Conservation (phyloP, 2,113 vertebrate species). For the Cyanistes caeruleus region DNA sequence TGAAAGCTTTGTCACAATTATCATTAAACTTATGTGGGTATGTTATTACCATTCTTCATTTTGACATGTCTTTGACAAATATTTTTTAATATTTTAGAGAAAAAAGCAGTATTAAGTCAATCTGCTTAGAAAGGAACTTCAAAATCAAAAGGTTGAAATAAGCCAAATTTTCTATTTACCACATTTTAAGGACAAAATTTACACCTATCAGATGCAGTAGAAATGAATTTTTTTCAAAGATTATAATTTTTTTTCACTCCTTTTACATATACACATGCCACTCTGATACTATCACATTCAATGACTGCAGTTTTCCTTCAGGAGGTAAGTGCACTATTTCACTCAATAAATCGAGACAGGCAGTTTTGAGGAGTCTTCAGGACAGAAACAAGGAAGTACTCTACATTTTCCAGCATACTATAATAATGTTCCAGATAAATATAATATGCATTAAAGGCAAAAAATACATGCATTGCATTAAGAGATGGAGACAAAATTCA, state of each 20-base stretch:
- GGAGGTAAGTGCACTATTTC: not conserved
- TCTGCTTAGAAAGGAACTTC: not conserved
- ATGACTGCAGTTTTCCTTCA: not conserved
- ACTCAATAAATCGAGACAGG: not conserved
- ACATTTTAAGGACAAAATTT: not conserved
- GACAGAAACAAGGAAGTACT: not conserved
- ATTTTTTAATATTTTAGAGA: not conserved
- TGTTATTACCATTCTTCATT: not conserved
- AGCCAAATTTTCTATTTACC: not conserved
- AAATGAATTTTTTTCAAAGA: not conserved
- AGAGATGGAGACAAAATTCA: not conserved
- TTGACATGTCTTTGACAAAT: not conserved
- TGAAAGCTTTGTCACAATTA: not conserved
- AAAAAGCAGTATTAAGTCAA: constrained; percentile 7
- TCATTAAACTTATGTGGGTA: not conserved
- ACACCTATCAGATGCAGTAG: not conserved
- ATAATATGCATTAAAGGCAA: not conserved
- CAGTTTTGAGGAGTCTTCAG: not conserved
- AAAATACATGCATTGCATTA: not conserved
- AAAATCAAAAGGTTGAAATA: not conserved
- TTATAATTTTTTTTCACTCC: not conserved
- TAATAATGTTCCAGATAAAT: not conserved
- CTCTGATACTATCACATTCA: not conserved
- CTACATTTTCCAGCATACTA: not conserved
- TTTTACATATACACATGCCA: not conserved